A percentile compares a stretch with the other conserved stretches of the same genome.
phyloP scores from a whole-genome alignment of 2,113 vertebrate species.

The Anarrhichthys ocellatus region DNA sequence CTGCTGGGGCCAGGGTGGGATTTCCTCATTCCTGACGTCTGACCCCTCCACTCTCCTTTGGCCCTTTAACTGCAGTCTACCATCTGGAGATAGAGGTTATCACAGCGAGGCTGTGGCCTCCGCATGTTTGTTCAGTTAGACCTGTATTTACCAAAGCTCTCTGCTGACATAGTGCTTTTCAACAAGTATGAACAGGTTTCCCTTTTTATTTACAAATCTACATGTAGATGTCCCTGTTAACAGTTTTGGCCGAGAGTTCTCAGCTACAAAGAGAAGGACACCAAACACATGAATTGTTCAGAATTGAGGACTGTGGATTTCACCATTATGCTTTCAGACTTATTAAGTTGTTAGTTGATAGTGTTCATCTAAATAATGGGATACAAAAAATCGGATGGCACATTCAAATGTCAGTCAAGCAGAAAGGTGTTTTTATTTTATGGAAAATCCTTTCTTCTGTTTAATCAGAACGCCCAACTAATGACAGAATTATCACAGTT shows the following conservation, averaged over 20 bases:
- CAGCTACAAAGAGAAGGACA: background rate
- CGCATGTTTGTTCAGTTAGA: slow-evolving; percentile 41
- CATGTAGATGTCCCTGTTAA: background rate
- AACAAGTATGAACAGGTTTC: slow-evolving; percentile 26
- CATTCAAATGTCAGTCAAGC: background rate
- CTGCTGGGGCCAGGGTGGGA: slow-evolving; percentile 71
- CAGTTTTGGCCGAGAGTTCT: background rate
- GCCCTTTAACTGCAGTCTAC: slow-evolving; percentile 53
- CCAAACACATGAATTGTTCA: background rate
- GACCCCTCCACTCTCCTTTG: slow-evolving; percentile 57
- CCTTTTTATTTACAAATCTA: slow-evolving; percentile 23
- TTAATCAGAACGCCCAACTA: background rate
- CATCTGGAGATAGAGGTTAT: slow-evolving; percentile 71
- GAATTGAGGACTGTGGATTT: background rate
- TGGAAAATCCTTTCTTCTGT: background rate
- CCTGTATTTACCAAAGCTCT: slow-evolving; percentile 30
- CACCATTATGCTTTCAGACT: background rate
- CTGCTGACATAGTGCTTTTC: slow-evolving; percentile 12
- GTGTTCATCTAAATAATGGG: background rate
- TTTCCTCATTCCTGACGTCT: slow-evolving; percentile 77
- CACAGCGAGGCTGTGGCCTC: slow-evolving; percentile 40
- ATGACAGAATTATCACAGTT: background rate
- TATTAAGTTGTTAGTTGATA: background rate
- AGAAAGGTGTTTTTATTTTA: background rate
- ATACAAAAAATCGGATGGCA: background rate